phyloP scores from a whole-genome alignment of 2,113 vertebrate genomes.

The Gambusia holbrooki region DNA sequence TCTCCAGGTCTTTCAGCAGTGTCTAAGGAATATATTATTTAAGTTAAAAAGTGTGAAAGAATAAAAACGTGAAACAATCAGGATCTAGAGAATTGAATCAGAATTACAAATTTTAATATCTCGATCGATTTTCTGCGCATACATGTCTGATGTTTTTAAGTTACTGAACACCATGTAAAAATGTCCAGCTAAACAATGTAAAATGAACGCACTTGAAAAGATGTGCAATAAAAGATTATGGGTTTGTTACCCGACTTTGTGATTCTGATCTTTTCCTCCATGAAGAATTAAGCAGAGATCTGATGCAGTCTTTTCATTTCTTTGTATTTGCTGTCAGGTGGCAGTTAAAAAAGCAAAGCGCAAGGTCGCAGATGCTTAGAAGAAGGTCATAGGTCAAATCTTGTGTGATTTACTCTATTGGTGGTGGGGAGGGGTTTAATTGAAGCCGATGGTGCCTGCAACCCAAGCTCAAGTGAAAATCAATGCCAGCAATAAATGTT shows the following conservation, averaged over 20 bases:
- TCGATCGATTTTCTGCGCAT: background rate
- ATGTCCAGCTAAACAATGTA: slow-evolving; percentile 1
- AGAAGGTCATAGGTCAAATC: slow-evolving; percentile 49
- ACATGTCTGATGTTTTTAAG: background rate
- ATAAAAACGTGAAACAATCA: background rate
- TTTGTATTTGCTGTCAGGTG: background rate
- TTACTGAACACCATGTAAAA: background rate
- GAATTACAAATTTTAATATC: background rate
- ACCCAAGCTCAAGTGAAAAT: slow-evolving; percentile 53
- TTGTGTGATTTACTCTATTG: slow-evolving; percentile 45
- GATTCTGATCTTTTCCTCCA: background rate
- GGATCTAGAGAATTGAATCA: background rate
- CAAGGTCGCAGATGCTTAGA: slow-evolving; percentile 4
- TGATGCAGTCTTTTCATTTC: background rate
- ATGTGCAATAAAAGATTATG: slow-evolving; percentile 58
- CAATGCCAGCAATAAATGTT: slow-evolving; percentile 57
- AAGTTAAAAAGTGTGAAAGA: background rate
- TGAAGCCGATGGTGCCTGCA: slow-evolving; percentile 57
- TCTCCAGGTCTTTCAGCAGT: background rate
- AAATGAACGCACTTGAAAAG: background rate
- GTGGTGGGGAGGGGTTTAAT: slow-evolving; percentile 17
- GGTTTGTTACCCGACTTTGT: slow-evolving; percentile 35
- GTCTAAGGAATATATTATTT: background rate
- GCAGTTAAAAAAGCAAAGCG: slow-evolving; percentile 4
- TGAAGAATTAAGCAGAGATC: background rate